Conservation (phyloP, 2,113 vertebrate genomes). For the Macquaria ambigua region DNA sequence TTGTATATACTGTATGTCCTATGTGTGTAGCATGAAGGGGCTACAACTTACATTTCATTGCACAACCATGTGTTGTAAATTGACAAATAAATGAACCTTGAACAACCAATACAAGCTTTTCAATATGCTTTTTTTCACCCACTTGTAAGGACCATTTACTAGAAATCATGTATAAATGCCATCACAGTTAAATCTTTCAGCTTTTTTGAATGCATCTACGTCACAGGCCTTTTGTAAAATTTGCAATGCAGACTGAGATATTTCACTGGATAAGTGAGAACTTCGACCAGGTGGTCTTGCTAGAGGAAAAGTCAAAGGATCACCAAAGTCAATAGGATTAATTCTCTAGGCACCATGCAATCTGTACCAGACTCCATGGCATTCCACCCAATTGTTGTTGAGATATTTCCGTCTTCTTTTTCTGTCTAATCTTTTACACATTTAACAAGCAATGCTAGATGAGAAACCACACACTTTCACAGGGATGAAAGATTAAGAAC, state of each 20-base stretch:
- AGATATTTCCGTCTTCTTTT: not conserved
- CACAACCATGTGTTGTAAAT: too few relatives aligned
- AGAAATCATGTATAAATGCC: too few relatives aligned
- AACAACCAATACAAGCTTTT: not conserved
- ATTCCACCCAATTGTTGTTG: not conserved
- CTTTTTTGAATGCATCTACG: not conserved
- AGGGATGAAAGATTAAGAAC: not conserved
- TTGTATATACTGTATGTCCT: too few relatives aligned
- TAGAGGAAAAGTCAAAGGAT: not conserved
- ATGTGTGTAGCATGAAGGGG: too few relatives aligned
- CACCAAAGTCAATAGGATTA: too few relatives aligned
- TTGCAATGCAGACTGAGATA: not conserved
- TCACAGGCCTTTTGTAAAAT: too few relatives aligned
- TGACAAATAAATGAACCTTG: too few relatives aligned
- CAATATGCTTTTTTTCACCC: not conserved
- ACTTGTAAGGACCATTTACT: too few relatives aligned
- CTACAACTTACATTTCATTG: too few relatives aligned
- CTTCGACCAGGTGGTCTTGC: not conserved
- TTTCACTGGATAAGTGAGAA: not conserved
- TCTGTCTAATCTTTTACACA: not conserved
- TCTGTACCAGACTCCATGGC: too few relatives aligned
- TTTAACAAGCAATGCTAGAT: not conserved
- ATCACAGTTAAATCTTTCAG: not conserved
- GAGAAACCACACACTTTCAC: not conserved
- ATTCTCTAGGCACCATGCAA: too few relatives aligned